Conservation (phyloP, 1,140 invertebrate species). For the Drosophila carrolli region DNA sequence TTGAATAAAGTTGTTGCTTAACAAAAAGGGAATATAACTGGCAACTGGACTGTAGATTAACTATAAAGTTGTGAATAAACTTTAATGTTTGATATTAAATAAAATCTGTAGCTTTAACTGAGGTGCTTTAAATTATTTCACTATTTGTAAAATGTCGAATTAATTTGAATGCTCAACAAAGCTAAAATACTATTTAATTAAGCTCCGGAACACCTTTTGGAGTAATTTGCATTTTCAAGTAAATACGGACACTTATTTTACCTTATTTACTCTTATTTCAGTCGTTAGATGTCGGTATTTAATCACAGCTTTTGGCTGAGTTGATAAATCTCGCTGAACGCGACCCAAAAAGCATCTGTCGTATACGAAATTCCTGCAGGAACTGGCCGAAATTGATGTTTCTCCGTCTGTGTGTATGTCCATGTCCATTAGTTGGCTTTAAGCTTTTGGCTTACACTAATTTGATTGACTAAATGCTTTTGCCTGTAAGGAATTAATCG, state of each 20-base stretch:
- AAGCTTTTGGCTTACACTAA: slow-evolving; percentile 45
- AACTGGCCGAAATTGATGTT: slow-evolving; percentile 15
- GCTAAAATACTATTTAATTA: slow-evolving; percentile 40
- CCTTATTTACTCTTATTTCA: slow-evolving; percentile 17
- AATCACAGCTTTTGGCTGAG: slow-evolving; percentile 19
- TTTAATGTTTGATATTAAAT: not conserved
- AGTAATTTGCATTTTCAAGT: slow-evolving; percentile 40
- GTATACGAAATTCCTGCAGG: slow-evolving; percentile 27
- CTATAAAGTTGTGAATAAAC: not conserved
- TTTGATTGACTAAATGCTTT: slow-evolving; percentile 49
- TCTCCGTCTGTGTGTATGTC: slow-evolving; percentile 17
- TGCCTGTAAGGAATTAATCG: slow-evolving; percentile 36
- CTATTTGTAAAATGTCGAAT: slow-evolving; percentile 1
- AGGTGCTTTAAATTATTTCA: not conserved
- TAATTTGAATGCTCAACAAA: not conserved
- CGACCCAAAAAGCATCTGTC: slow-evolving; percentile 14
- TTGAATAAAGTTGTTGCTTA: no score
- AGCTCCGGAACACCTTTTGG: slow-evolving; percentile 30
- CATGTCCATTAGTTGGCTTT: slow-evolving; percentile 47
- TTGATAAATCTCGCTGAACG: slow-evolving; percentile 32
- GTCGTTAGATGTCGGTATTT: slow-evolving; percentile 6
- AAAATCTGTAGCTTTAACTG: not conserved
- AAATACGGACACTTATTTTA: slow-evolving; percentile 45
- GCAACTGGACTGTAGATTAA: no score
- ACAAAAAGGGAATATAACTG: no score